A percentile compares a stretch with the other conserved stretches of the same genome.
Evolutionary conservation across 53 echinoderm and acorn worm species (phyloP).

Genomic region (Holothuria scabra): DNA sequence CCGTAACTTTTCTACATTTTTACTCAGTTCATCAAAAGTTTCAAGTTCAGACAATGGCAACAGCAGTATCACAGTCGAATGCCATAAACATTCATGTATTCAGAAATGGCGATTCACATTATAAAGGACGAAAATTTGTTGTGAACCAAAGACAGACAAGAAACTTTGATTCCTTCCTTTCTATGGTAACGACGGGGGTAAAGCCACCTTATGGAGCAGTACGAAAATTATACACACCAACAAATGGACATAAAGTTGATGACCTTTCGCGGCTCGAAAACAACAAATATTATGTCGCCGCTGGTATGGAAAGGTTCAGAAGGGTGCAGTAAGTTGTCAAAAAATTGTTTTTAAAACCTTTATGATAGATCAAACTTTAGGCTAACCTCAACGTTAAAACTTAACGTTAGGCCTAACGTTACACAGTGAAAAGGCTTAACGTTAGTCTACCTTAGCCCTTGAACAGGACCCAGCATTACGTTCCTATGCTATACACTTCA

Average conservation of each 20-base stretch:
- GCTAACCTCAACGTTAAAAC: too few relatives aligned
- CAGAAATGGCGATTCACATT: slow-evolving; percentile 91
- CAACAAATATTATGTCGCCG: slow-evolving; percentile 87
- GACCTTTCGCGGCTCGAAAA: slow-evolving; percentile 74
- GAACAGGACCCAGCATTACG: too few relatives aligned
- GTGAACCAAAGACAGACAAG: slow-evolving; percentile 79
- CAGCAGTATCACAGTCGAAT: slow-evolving; percentile 17
- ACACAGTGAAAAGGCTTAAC: too few relatives aligned
- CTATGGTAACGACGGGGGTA: slow-evolving; percentile 77
- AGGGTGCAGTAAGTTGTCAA: slow-evolving; percentile 80
- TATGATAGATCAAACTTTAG: too few relatives aligned
- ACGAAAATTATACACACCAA: slow-evolving; percentile 79
- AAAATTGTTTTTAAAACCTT: too few relatives aligned
- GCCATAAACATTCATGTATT: slow-evolving; percentile 84
- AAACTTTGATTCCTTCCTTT: slow-evolving; percentile 87
- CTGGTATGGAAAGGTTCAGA: slow-evolving; percentile 80
- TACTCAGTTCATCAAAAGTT: too few relatives aligned
- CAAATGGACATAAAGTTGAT: slow-evolving; percentile 71
- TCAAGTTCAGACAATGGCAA: slow-evolving; percentile 12
- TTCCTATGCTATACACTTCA: too few relatives aligned
- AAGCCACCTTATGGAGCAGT: slow-evolving; percentile 76
- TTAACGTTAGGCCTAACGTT: too few relatives aligned
- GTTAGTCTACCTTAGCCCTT: too few relatives aligned
- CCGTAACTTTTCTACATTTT: too few relatives aligned
- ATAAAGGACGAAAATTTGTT: slow-evolving; percentile 75